Conservation (phyloP, 2,113 vertebrate genomes). For the Hypanus sabinus region DNA sequence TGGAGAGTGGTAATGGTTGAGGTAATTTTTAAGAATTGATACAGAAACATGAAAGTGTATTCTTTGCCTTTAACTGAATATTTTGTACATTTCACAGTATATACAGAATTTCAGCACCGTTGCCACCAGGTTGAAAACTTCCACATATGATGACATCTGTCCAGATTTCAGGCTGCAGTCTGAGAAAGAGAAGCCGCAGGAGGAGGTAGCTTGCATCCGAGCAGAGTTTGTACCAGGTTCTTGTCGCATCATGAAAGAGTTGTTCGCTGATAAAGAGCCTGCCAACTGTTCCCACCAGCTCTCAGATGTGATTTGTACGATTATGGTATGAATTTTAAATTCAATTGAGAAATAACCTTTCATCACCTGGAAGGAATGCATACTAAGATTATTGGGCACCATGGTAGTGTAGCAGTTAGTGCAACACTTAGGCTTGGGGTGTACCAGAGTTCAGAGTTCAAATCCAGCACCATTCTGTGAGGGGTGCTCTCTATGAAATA, state of each 20-base stretch:
- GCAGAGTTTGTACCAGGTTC: conserved; percentile 40
- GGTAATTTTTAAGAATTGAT: background rate
- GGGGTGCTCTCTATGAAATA: too few species aligned
- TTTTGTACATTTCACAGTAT: background rate
- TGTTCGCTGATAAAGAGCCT: conserved; percentile 37
- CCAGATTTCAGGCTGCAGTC: conserved; percentile 39
- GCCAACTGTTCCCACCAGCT: conserved; percentile 39
- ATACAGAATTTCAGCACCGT: background rate
- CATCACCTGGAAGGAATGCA: background rate
- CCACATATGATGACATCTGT: conserved; percentile 36
- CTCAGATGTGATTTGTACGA: conserved; percentile 39
- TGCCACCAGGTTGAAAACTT: background rate
- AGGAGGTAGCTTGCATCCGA: conserved; percentile 33
- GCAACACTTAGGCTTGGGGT: too few species aligned
- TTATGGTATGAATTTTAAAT: conserved; percentile 31
- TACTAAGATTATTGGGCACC: background rate
- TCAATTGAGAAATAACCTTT: too few species aligned
- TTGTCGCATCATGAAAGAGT: conserved; percentile 41
- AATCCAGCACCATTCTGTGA: too few species aligned
- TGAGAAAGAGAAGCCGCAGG: background rate
- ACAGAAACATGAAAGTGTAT: background rate
- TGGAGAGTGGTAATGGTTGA: background rate
- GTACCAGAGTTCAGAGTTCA: too few species aligned
- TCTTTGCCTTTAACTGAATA: background rate
- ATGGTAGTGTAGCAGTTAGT: too few species aligned